phyloP scores from a whole-genome alignment of 2,888 invertebrate species.

The Acanthosoma haemorrhoidale region DNA sequence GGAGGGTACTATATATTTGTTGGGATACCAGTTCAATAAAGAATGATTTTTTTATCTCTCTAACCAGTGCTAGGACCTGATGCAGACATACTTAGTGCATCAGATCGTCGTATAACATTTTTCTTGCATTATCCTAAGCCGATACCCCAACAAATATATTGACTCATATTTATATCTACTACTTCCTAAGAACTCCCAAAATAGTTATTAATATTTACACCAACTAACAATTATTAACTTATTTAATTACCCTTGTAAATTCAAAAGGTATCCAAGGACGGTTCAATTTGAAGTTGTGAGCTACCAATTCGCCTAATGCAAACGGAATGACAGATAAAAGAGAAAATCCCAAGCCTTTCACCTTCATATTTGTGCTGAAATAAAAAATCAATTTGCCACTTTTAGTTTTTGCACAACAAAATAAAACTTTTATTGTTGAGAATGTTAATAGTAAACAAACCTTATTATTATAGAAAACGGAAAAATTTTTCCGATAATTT shows the following conservation, averaged over 20 bases:
- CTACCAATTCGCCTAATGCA: slow-evolving; percentile 81
- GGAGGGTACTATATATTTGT: too few species aligned
- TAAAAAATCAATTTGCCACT: neutral
- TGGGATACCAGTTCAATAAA: too few species aligned
- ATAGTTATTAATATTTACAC: neutral
- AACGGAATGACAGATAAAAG: slow-evolving; percentile 84
- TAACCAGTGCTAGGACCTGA: too few species aligned
- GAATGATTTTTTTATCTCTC: too few species aligned
- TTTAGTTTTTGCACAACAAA: neutral
- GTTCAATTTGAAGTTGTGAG: slow-evolving; percentile 85
- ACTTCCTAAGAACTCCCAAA: too few species aligned
- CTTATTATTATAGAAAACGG: neutral
- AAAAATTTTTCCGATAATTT: neutral
- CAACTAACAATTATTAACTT: neutral
- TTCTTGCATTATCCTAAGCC: too few species aligned
- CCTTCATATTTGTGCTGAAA: slow-evolving; percentile 75
- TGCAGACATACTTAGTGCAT: too few species aligned
- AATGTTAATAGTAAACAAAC: neutral
- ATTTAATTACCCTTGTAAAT: slow-evolving; percentile 78
- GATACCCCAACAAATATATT: too few species aligned
- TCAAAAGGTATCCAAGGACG: slow-evolving; percentile 90
- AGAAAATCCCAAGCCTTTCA: slow-evolving; percentile 86
- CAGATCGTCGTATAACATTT: too few species aligned
- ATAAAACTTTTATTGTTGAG: too few species aligned
- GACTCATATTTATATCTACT: too few species aligned